Conservation (phyloP, 2,888 invertebrate genomes). For the Diplazon laetatorius region DNA sequence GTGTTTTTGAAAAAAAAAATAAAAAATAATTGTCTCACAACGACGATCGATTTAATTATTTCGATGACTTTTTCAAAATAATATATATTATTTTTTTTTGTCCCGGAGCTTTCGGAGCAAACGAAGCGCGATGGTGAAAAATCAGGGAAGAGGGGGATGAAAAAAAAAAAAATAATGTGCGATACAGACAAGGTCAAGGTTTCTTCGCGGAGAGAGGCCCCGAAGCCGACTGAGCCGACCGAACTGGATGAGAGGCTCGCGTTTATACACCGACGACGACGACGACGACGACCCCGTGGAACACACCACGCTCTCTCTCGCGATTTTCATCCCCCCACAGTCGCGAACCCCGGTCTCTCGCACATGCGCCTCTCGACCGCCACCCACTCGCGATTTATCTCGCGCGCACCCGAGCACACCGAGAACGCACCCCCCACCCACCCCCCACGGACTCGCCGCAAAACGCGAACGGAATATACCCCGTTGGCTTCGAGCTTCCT, state of each 20-base stretch:
- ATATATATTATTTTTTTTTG: background rate
- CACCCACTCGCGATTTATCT: constrained; percentile 54
- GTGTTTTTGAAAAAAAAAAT: background rate
- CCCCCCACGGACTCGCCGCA: constrained; percentile 27
- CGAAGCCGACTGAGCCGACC: constrained; percentile 61
- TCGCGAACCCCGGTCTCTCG: background rate
- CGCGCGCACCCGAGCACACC: constrained; percentile 50
- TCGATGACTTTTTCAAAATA: no score
- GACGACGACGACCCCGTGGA: no score
- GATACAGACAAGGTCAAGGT: constrained; percentile 57
- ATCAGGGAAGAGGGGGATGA: no score
- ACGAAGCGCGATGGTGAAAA: background rate
- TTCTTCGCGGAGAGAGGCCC: constrained; percentile 49
- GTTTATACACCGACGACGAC: constrained; percentile 48
- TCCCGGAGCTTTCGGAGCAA: background rate
- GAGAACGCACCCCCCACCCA: constrained; percentile 12
- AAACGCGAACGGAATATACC: constrained; percentile 57
- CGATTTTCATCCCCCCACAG: constrained; percentile 44
- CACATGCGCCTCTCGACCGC: constrained; percentile 55
- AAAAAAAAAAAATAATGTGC: background rate
- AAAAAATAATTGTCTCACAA: background rate
- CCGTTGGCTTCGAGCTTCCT: constrained; percentile 47
- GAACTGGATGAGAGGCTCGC: constrained; percentile 50
- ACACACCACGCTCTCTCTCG: constrained; percentile 60
- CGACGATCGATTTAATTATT: background rate